Evolutionary conservation across 2,113 vertebrate species (phyloP).

Genomic region (Burhinus oedicnemus): DNA sequence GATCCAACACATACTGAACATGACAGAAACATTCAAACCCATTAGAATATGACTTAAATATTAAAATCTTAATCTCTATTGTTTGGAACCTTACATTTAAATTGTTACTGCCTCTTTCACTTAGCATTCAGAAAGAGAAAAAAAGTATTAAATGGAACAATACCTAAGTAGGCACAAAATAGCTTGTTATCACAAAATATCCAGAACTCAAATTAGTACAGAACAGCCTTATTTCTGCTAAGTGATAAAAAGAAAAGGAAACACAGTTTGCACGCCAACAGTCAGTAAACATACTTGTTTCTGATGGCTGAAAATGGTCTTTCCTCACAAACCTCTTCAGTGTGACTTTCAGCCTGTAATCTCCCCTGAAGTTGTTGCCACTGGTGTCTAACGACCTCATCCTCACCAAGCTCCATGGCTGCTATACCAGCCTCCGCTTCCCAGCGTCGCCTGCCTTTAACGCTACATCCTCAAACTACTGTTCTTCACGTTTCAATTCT

Average conservation of each 20-base stretch:
- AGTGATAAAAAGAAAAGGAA: not conserved
- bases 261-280: not conserved
- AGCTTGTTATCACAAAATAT: not conserved
- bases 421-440: not conserved
- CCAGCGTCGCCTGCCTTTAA: not conserved
- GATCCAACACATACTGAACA: not conserved
- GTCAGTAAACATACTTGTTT: not conserved
- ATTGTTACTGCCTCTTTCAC: not conserved
- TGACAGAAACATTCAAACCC: constrained; percentile 1
- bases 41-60: constrained; percentile 6
- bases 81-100: not conserved
- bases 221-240: not conserved
- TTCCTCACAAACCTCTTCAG: not conserved
- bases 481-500: not conserved
- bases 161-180: accelerated
- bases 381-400: not conserved
- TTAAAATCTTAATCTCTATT: not conserved
- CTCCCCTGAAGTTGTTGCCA: not conserved
- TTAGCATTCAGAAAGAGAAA: not conserved
- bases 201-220: not conserved
- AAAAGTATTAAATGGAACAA: not conserved
- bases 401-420: not conserved
- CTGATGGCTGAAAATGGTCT: not conserved
- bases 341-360: not conserved
- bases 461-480: not conserved